phyloP scores from a whole-genome alignment of 2,797 vertebrate species.

The Notamacropus eugenii region DNA sequence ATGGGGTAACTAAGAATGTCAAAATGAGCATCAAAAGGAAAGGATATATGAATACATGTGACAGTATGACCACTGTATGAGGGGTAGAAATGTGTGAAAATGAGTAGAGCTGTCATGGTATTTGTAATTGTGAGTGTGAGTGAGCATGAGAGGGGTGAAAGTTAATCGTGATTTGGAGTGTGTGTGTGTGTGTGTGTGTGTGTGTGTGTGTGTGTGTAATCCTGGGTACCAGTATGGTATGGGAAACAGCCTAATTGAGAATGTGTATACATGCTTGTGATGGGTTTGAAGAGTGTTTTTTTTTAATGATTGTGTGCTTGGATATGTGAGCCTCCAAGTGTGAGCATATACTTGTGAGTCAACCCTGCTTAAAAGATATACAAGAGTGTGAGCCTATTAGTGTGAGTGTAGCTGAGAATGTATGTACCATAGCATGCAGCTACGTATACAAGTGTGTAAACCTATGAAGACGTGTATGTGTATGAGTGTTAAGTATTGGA shows the following conservation, averaged over 20 bases:
- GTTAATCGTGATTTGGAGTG: not conserved
- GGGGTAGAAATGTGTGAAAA: not conserved
- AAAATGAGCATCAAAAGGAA: not conserved
- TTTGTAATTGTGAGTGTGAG: not conserved
- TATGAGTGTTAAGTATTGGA: not conserved
- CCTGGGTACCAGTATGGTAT: not conserved
- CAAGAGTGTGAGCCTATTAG: not conserved
- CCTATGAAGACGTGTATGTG: not conserved
- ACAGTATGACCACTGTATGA: not conserved
- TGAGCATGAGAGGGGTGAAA: not conserved
- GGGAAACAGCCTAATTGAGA: not conserved
- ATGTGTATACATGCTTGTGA: not conserved
- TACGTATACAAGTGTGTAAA: not conserved
- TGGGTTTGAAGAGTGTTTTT: not conserved
- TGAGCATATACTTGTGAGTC: not conserved
- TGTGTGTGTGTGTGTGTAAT: not conserved
- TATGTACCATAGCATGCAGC: not conserved
- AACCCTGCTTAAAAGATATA: not conserved
- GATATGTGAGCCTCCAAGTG: not conserved
- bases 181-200: too few relatives aligned
- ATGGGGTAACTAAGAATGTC: not conserved
- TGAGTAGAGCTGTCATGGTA: not conserved
- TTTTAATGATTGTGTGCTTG: not conserved
- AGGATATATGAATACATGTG: not conserved
- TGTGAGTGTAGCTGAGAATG: not conserved